phyloP scores from a whole-genome alignment of 2,113 vertebrate genomes.

The Tylochromis polylepis region DNA sequence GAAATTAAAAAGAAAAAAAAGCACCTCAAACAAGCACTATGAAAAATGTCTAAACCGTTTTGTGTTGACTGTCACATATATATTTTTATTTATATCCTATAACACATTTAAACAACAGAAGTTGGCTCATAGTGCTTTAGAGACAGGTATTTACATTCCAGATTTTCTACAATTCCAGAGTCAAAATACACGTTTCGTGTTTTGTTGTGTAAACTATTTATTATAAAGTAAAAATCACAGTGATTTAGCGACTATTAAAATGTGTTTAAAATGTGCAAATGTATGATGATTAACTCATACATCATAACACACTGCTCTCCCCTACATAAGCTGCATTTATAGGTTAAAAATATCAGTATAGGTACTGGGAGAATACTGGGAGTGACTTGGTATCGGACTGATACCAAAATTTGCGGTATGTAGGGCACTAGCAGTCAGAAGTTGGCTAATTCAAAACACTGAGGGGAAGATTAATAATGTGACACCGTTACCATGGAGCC shows the following conservation, averaged over 20 bases:
- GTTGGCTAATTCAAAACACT: not conserved
- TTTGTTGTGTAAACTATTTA: not conserved
- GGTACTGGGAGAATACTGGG: not conserved
- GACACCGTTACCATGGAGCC: slow-evolving; percentile 58
- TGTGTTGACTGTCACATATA: too few species aligned
- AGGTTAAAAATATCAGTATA: too few species aligned
- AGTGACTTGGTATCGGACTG: too few species aligned
- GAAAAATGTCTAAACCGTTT: not conserved
- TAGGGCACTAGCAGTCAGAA: not conserved
- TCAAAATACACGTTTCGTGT: not conserved
- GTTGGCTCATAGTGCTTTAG: not conserved
- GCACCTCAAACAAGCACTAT: not conserved
- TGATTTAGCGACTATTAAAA: not conserved
- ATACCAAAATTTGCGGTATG: not conserved
- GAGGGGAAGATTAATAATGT: not conserved
- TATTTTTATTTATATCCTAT: not conserved
- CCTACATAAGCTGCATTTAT: not conserved
- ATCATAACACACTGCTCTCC: not conserved
- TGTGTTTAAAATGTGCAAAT: not conserved
- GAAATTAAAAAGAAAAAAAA: too few species aligned
- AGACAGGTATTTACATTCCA: not conserved
- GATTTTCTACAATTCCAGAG: not conserved
- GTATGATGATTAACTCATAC: not conserved
- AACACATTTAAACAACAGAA: not conserved
- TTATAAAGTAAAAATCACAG: not conserved